These are phyloP conservation scores for Caiman crocodilus DNA, from an alignment of 2,797 vertebrate genomes.

Conservation along the genomic window DNA sequence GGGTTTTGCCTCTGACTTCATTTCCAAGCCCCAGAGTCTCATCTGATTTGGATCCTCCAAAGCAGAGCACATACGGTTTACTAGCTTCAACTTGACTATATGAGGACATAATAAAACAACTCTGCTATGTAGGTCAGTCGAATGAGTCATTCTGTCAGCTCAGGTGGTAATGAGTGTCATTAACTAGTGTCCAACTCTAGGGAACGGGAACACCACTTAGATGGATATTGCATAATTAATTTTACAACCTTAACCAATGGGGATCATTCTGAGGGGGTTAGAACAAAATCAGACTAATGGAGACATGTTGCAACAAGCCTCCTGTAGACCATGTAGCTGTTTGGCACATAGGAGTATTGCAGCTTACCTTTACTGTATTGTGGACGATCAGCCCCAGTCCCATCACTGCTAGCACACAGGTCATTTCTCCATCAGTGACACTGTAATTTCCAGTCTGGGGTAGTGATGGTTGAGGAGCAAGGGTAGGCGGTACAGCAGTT, in stretches of 20 bases:
- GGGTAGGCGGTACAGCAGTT: conserved; percentile 14
- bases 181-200: neutral
- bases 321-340: neutral
- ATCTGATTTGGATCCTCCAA: neutral
- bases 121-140: no score
- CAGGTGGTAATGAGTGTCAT: neutral
- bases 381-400: conserved; percentile 75
- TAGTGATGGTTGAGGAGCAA: conserved; percentile 38
- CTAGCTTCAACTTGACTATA: neutral
- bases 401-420: conserved; percentile 78
- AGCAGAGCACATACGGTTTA: neutral
- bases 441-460: conserved; percentile 74
- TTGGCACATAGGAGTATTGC: neutral
- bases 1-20: neutral
- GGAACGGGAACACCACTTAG: neutral
- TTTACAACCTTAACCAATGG: neutral
- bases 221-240: neutral
- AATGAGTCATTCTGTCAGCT: neutral
- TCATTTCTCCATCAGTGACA: conserved; percentile 57
- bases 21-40: neutral
- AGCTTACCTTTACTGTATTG: conserved; percentile 64
- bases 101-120: neutral
- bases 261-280: neutral
- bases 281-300: neutral
- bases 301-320: neutral